phyloP scores from a whole-genome alignment of 2,888 invertebrate genomes.

The Bombylius discolor region DNA sequence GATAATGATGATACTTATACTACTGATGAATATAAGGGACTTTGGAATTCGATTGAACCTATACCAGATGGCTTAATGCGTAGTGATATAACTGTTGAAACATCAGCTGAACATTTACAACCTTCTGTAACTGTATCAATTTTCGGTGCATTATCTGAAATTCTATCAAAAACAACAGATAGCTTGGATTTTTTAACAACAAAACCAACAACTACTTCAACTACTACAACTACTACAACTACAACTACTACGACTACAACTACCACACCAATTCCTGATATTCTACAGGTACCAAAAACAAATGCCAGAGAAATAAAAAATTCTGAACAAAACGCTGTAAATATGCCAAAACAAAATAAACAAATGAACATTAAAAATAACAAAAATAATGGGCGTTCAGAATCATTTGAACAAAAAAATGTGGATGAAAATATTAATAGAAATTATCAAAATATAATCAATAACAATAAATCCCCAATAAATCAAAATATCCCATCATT shows the following conservation, averaged over 20 bases:
- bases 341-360: slow-evolving; percentile 5
- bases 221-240: slow-evolving; percentile 18
- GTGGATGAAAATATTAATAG: neutral
- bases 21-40: neutral
- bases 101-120: slow-evolving; percentile 38
- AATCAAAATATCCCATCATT: neutral
- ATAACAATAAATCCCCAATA: neutral
- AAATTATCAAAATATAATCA: neutral
- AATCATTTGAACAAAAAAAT: slow-evolving; percentile 3
- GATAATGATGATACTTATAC: neutral
- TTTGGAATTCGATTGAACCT: slow-evolving; percentile 20
- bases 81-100: slow-evolving; percentile 40
- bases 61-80: slow-evolving; percentile 19
- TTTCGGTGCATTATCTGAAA: slow-evolving; percentile 46
- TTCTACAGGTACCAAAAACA: slow-evolving; percentile 17
- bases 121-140: slow-evolving; percentile 46
- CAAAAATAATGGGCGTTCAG: slow-evolving; percentile 1
- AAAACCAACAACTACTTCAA: slow-evolving; percentile 16
- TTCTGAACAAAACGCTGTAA: slow-evolving; percentile 14
- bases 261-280: slow-evolving; percentile 18
- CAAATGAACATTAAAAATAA: neutral
- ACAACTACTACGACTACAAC: slow-evolving; percentile 17
- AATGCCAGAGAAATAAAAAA: slow-evolving; percentile 9
- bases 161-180: slow-evolving; percentile 32
- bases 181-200: slow-evolving; percentile 16